phyloP scores from a whole-genome alignment of 2,113 vertebrate genomes.

The Paralichthys olivaceus region DNA sequence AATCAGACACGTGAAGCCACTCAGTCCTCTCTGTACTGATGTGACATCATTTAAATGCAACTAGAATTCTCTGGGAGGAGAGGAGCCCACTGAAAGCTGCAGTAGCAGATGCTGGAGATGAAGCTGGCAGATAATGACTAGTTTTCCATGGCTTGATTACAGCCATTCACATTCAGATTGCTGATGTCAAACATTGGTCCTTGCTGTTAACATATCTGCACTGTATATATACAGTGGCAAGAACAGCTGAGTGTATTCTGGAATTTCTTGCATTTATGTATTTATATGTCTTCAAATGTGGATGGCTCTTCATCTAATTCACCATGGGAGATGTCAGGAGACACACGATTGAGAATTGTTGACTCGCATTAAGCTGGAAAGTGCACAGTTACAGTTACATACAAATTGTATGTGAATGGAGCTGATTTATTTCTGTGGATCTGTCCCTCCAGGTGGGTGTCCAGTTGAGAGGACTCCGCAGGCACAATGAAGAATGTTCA shows the following conservation, averaged over 20 bases:
- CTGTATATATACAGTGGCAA: neutral
- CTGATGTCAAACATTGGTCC: conserved; percentile 30
- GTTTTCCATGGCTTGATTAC: conserved; percentile 42
- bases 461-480: too few species aligned
- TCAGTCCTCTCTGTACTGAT: neutral
- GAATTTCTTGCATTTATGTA: neutral
- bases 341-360: too few species aligned
- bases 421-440: too few species aligned
- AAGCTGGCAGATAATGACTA: conserved; percentile 38
- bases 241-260: too few species aligned
- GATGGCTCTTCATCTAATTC: neutral
- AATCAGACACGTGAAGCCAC: too few species aligned
- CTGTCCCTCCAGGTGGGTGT: too few species aligned
- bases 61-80: neutral
- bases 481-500: too few species aligned
- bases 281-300: neutral
- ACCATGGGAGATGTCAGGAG: neutral
- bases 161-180: conserved; percentile 35
- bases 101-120: conserved; percentile 35
- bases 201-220: conserved; percentile 15
- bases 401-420: too few species aligned
- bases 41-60: conserved; percentile 9
- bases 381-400: too few species aligned
- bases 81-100: conserved; percentile 13
- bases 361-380: too few species aligned